Evolutionary conservation across 2,888 invertebrate species (phyloP), one percentile per base, ranked within the genome.

Genomic region (Orgyia antiqua): DNA sequence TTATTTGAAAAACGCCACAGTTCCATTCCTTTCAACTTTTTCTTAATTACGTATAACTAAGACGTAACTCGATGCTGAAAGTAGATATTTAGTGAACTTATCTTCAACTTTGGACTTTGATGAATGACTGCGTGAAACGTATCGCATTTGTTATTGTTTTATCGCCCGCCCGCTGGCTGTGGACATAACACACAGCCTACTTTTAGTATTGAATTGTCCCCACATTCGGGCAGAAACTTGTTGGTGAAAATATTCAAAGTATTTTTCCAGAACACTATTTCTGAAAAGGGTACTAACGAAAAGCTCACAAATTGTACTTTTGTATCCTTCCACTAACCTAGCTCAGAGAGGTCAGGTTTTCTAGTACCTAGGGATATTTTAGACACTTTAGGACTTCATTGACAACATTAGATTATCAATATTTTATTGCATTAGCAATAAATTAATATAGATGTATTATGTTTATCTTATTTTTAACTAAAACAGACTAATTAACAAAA

Each of bases 11-110:
- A 40, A 74, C 57, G 69, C 70, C 72, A 72, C 58, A 61, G 59
- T 63, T 57, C 58, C 42, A 65, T 51, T 57, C 63, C 58, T 59
- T 62, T 75, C 67, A 75, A 77, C 74, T 82, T 77, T 77, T 73
- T 79, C 79, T 75, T 80, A 83, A 82, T 82, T 80, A 77, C 73
- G 68, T 73, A 59, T 77, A 80, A 84, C 78, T 76, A 60, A 84
- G 84, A 83, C 79, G 83, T 83, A 72, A 78, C 69, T 74, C 73
- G 69, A 70, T 52, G 71, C 61, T 77, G 75, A 77, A 79, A 78
- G 64, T 79, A 67, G 68, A 64, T 68, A 70, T 79, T 78, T 75
- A 74, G 77, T 67, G 53, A 56, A 68, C 63, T 73, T 76, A 72
- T 74, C 70, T 74, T 59, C 42, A 51, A 54, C 50, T 49, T 41